Base-by-base conservation (phyloP, 2,797 vertebrate genomes). In the Pogoniulus pusillus region DNA sequence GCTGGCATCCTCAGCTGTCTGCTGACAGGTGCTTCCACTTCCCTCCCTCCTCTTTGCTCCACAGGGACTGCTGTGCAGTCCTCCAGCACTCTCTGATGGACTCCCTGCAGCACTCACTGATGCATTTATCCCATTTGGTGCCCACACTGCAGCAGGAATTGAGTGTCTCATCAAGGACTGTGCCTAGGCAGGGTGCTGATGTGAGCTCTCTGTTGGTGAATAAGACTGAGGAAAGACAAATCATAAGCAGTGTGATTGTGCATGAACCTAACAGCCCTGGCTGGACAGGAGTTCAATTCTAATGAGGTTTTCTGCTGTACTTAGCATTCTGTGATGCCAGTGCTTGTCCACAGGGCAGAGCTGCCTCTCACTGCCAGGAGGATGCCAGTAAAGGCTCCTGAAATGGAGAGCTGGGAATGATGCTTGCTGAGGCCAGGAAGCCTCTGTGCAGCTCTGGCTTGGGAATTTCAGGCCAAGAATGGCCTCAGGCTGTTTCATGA, bases 81-180 rank as follows among this genome's bases (percentile, higher is more conserved):
- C 45, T 49, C 47, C 47, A 54, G 27, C 53, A 30, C 27, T 54
- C 13, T 51, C 24, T 34, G 34, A 70, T 58, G 59, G 35, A 30
- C 18, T 54, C 29, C 2, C 39, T 7, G 18, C 12, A 62, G 3
- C 20, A 12, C 19, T 20, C 23, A 8, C 34, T n/a, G 2, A 1
- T 0, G 1, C 6, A 19, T 53, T 32, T 39, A 34, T 18, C 17
- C 45, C 4, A 0, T n/a, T 30, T 3, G 18, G 57, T 7, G 41
- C 32, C 64, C 39, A 19, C 0, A 1, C 37, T 29, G 45, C 26
- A 1, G 2, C 13, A 19, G 66, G 57, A 69, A 30, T 10, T 29
- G 22, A 69, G 39, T 23, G 58, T 26, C 72, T 32, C 63, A 49
- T 6, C 29, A 55, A 39, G 43, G 34, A 6, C 78, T 41, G 26